Evolutionary conservation across 1,140 invertebrate species (phyloP).

Genomic region (Lepidurus packardi): DNA sequence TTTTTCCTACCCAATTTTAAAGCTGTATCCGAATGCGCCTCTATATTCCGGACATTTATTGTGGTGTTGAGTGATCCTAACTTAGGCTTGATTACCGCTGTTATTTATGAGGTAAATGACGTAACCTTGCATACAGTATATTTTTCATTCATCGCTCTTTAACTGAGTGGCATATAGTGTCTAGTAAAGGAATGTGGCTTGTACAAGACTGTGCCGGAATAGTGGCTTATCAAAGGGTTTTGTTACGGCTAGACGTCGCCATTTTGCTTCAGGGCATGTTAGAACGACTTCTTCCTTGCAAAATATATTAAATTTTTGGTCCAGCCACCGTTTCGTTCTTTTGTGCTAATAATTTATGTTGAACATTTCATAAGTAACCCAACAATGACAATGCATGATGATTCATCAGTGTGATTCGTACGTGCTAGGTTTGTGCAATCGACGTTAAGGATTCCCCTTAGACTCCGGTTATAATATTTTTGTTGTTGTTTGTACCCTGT

Average conservation of each 20-base stretch:
- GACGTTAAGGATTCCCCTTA: neutral
- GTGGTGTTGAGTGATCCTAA: conserved; percentile 18
- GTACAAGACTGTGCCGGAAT: neutral
- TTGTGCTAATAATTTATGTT: neutral
- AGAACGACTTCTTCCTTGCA: conserved; percentile 6
- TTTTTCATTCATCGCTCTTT: neutral
- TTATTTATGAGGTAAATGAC: conserved; percentile 19
- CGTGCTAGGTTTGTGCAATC: neutral
- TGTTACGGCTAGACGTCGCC: neutral
- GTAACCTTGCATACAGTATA: neutral
- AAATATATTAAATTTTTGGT: neutral
- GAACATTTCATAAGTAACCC: neutral
- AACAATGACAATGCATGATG: neutral
- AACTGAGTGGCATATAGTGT: neutral
- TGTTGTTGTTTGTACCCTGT: neutral
- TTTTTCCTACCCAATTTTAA: neutral
- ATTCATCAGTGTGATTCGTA: neutral
- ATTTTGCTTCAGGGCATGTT: conserved; percentile 7
- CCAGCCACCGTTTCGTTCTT: neutral
- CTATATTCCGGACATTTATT: neutral
- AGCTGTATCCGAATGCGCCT: neutral
- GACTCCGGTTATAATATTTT: neutral
- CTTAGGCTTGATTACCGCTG: neutral
- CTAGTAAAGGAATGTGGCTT: neutral
- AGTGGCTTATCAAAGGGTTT: neutral